A percentile compares a stretch with the other conserved stretches of the same genome.
Conservation (phyloP, 1,140 invertebrate genomes). For the Nephila pilipes region DNA sequence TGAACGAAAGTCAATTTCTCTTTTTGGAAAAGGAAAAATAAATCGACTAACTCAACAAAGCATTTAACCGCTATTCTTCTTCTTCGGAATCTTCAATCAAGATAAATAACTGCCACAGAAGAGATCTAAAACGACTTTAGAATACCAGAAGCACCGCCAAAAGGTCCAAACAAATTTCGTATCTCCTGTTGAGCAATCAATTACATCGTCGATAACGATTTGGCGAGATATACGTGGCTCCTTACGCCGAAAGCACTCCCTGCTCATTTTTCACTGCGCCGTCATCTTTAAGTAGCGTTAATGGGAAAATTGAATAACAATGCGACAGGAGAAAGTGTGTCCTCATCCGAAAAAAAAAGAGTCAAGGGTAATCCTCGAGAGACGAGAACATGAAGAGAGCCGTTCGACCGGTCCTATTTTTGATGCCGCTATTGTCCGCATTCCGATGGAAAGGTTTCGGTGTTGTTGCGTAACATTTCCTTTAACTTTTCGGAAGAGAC, state of each 20-base stretch:
- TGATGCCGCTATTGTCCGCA: conserved; percentile 45
- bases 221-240: not conserved
- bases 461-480: not conserved
- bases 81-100: not conserved
- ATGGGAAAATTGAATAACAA: conserved; percentile 39
- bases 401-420: not conserved
- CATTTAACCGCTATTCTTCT: not conserved
- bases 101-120: not conserved
- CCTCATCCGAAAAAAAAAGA: not conserved
- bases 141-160: not conserved
- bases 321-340: not conserved
- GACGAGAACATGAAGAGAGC: not conserved
- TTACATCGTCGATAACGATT: conserved; percentile 22
- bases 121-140: not conserved
- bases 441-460: not conserved
- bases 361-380: conserved; percentile 1
- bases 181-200: conserved; percentile 33
- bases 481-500: not conserved
- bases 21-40: not conserved
- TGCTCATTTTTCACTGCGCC: conserved; percentile 24
- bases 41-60: not conserved
- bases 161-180: not conserved
- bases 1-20: not conserved
- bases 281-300: conserved; percentile 33
- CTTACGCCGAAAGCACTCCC: not conserved